These are phyloP conservation scores for Liposcelis brunnea DNA, from an alignment of 2,888 invertebrate genomes.

Conservation along the genomic window DNA sequence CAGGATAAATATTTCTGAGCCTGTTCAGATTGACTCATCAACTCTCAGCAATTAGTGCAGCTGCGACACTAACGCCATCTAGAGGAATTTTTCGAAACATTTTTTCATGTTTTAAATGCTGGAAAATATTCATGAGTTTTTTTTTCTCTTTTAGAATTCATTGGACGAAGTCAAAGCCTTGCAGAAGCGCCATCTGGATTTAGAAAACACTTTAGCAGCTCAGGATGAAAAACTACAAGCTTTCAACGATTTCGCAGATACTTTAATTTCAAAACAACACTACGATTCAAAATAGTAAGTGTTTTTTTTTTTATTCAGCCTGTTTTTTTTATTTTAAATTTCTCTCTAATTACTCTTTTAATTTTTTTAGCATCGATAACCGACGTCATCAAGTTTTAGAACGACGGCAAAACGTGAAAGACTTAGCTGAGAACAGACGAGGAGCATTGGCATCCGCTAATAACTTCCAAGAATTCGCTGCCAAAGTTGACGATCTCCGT, in stretches of 20 bases:
- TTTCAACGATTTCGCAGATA: constrained; percentile 68
- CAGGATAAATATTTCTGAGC: too few relatives aligned
- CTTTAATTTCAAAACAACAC: constrained; percentile 59
- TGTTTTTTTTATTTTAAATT: constrained; percentile 10
- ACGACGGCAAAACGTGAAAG: constrained; percentile 56
- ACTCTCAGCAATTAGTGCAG: too few relatives aligned
- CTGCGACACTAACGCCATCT: too few relatives aligned
- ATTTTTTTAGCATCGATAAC: constrained; percentile 42
- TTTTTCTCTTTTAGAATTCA: constrained; percentile 41
- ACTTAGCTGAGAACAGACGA: constrained; percentile 52
- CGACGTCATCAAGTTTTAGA: constrained; percentile 57
- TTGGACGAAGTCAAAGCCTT: constrained; percentile 84
- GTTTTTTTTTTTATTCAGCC: constrained; percentile 8
- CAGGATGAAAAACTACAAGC: constrained; percentile 81
- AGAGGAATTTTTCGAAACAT: too few relatives aligned
- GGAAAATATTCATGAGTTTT: neutral
- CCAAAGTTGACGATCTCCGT: constrained; percentile 78
- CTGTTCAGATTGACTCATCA: too few relatives aligned
- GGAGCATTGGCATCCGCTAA: constrained; percentile 65
- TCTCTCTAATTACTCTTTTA: constrained; percentile 9
- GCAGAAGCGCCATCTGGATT: constrained; percentile 81
- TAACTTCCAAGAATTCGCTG: constrained; percentile 81
- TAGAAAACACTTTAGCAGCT: constrained; percentile 78
- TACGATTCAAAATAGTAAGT: constrained; percentile 62
- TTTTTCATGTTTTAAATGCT: too few relatives aligned